phyloP scores from a whole-genome alignment of 2,797 vertebrate genomes.

The Loris lydekkerianus region DNA sequence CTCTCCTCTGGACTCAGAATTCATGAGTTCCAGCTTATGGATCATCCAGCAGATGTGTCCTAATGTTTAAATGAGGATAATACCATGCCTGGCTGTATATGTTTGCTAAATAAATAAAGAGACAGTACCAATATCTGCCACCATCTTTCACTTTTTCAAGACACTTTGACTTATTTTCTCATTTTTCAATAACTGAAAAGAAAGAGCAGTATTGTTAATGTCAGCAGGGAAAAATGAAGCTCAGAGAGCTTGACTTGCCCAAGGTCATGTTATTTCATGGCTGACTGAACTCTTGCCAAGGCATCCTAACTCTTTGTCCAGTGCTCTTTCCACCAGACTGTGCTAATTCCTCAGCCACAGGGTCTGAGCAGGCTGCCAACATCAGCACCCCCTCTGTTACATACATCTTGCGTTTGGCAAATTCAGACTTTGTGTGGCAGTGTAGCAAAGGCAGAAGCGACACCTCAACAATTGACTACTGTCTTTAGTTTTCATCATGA shows the following conservation, averaged over 20 bases:
- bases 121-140: background rate
- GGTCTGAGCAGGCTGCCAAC: constrained; percentile 54
- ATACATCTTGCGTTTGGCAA: constrained; percentile 12
- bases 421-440: constrained; percentile 6
- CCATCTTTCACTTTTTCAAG: constrained; percentile 7
- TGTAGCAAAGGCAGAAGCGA: constrained; percentile 48
- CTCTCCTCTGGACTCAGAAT: background rate
- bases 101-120: constrained; percentile 15
- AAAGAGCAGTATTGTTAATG: constrained; percentile 43
- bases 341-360: constrained; percentile 16
- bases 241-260: constrained; percentile 22
- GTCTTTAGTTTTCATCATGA: constrained; percentile 68
- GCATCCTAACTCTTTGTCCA: constrained; percentile 60
- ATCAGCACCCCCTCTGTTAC: constrained; percentile 56
- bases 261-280: constrained; percentile 60
- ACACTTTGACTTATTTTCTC: constrained; percentile 30
- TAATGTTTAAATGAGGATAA: background rate
- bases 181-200: constrained; percentile 54
- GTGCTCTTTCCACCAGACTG: constrained; percentile 45
- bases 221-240: constrained; percentile 1
- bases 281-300: constrained; percentile 54
- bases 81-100: background rate
- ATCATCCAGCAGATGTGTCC: background rate
- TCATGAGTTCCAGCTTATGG: background rate
- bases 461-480: constrained; percentile 67